Evolutionary conservation across 2,797 vertebrate genomes (phyloP).

Genomic region (Argya squamiceps): DNA sequence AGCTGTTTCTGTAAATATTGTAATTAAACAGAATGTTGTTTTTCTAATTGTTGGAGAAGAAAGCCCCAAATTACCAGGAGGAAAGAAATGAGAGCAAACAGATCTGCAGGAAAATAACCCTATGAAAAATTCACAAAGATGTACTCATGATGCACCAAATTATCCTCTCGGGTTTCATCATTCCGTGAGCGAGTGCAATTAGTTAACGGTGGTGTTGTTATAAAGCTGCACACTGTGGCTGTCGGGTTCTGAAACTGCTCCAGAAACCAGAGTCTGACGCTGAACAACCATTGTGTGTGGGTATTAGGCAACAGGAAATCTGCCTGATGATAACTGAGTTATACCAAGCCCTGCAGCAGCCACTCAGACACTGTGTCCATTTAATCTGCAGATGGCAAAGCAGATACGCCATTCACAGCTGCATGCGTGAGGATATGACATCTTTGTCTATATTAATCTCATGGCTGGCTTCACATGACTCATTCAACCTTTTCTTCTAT

Average conservation of each 20-base stretch:
- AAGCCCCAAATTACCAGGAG: constrained; percentile 21
- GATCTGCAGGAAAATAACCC: constrained; percentile 33
- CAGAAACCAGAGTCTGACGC: constrained; percentile 40
- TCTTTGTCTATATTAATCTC: constrained; percentile 76
- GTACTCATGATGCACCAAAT: constrained; percentile 22
- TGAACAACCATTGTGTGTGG: constrained; percentile 64
- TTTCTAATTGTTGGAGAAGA: constrained; percentile 47
- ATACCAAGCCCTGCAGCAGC: constrained; percentile 56
- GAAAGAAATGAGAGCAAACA: constrained; percentile 40
- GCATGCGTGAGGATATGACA: constrained; percentile 67
- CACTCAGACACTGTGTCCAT: constrained; percentile 66
- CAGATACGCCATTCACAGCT: constrained; percentile 71
- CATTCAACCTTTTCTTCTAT: constrained; percentile 63
- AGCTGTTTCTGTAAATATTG: constrained; percentile 33
- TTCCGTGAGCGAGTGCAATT: background rate
- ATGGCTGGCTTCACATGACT: constrained; percentile 73
- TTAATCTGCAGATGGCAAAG: constrained; percentile 73
- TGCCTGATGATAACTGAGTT: constrained; percentile 65
- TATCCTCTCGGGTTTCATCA: constrained; percentile 35
- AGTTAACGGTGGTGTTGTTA: constrained; percentile 20
- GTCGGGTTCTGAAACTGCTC: constrained; percentile 44
- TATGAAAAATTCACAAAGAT: constrained; percentile 44
- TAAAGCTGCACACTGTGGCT: constrained; percentile 38
- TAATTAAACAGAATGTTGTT: constrained; percentile 46
- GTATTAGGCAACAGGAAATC: constrained; percentile 72